Evolutionary conservation across 2,113 vertebrate genomes (phyloP).

Genomic region (Triplophysa dalaica): DNA sequence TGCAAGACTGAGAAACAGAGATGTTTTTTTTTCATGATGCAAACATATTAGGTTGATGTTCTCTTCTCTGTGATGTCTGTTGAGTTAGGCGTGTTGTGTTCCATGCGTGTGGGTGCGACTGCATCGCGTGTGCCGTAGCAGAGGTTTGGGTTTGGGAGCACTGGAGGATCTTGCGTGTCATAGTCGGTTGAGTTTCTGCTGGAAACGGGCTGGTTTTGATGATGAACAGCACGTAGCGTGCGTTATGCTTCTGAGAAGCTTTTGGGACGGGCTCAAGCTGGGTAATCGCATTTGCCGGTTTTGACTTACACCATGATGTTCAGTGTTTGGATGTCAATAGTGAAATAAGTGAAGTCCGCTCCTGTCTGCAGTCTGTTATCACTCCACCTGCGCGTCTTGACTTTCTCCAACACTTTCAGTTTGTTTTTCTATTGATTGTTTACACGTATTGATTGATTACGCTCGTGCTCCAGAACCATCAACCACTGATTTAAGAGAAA

Average conservation of each 20-base stretch:
- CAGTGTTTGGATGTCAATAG: conserved; percentile 18
- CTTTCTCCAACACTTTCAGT: not conserved
- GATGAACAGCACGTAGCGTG: conserved; percentile 13
- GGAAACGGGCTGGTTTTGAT: conserved; percentile 5
- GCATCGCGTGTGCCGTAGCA: not conserved
- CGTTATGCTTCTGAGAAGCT: conserved; percentile 1
- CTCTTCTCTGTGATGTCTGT: too few relatives aligned
- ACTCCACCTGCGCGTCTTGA: not conserved
- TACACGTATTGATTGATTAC: not conserved
- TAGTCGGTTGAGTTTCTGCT: not conserved
- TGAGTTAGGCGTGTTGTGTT: too few relatives aligned
- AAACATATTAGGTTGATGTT: too few relatives aligned
- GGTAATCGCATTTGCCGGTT: not conserved
- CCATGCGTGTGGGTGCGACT: not conserved
- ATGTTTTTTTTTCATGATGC: too few relatives aligned
- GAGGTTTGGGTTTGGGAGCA: not conserved
- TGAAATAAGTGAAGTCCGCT: not conserved
- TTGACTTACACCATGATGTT: not conserved
- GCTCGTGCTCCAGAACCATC: not conserved
- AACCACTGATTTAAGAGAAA: not conserved
- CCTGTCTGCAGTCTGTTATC: not conserved
- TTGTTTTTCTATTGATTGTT: conserved; percentile 6
- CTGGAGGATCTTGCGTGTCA: not conserved
- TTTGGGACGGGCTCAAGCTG: not conserved
- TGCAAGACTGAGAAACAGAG: too few relatives aligned